Evolutionary conservation across 1,140 invertebrate species (phyloP).

Genomic region (Varroa destructor): DNA sequence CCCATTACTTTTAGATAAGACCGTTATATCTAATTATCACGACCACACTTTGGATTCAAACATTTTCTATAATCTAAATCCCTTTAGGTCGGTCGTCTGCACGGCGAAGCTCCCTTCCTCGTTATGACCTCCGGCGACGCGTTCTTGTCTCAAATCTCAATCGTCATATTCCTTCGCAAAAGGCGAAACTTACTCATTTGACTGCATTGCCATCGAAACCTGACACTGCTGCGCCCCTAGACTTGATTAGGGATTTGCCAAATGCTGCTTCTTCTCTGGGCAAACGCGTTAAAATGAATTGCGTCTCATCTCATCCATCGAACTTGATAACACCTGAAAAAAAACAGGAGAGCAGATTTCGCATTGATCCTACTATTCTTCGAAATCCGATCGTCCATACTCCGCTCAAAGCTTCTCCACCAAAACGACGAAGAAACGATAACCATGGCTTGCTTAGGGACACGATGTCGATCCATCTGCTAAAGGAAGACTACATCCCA

Average conservation of each 20-base stretch:
- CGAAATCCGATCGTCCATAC: conserved; percentile 10
- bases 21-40: too few species aligned
- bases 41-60: too few species aligned
- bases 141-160: conserved; percentile 15
- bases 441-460: neutral
- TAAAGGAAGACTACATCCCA: neutral
- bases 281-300: neutral
- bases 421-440: conserved; percentile 1
- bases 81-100: conserved; percentile 1
- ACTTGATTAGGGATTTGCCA: conserved; percentile 10
- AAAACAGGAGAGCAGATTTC: neutral
- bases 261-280: neutral
- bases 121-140: neutral
- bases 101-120: neutral
- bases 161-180: neutral
- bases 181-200: neutral
- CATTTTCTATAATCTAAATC: neutral
- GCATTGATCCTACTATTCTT: neutral
- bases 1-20: too few species aligned
- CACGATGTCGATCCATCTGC: conserved; percentile 13
- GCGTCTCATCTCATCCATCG: neutral
- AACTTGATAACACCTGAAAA: neutral
- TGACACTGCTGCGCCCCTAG: neutral
- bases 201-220: conserved; percentile 9
- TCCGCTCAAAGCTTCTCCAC: neutral